phyloP scores from a whole-genome alignment of 1,140 invertebrate species.

The Druon quercuslanigerum region DNA sequence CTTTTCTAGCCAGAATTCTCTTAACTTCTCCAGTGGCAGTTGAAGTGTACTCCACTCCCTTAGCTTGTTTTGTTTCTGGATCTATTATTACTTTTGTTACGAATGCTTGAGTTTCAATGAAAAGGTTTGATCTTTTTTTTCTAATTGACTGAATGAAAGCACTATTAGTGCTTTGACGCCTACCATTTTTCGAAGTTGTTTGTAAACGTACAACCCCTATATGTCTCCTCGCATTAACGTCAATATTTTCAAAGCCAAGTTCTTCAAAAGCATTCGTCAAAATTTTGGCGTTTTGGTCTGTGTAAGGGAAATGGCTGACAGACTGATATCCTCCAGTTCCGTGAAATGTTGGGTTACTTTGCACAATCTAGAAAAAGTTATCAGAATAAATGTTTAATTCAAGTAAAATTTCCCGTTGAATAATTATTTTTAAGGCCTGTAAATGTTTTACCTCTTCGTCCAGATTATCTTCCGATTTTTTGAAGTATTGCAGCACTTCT shows the following conservation, averaged over 20 bases:
- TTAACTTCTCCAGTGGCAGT: conserved; percentile 71
- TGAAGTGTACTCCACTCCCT: conserved; percentile 80
- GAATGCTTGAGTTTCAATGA: conserved; percentile 81
- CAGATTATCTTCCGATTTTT: conserved; percentile 76
- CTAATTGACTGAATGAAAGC: conserved; percentile 85
- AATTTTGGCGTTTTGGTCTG: conserved; percentile 76
- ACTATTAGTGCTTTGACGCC: conserved; percentile 82
- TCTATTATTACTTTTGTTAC: conserved; percentile 86
- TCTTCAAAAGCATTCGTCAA: conserved; percentile 79
- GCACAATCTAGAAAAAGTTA: conserved; percentile 53
- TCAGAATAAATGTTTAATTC: neutral
- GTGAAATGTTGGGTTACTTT: conserved; percentile 75
- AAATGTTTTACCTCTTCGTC: conserved; percentile 54
- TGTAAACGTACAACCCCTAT: conserved; percentile 79
- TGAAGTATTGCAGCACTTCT: conserved; percentile 78
- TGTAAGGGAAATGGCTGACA: conserved; percentile 79
- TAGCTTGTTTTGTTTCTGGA: conserved; percentile 79
- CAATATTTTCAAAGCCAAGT: conserved; percentile 75
- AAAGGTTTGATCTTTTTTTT: conserved; percentile 82
- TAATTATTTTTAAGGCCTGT: too few species aligned
- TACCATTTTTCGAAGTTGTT: conserved; percentile 78
- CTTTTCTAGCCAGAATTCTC: conserved; percentile 77
- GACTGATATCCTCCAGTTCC: conserved; percentile 77
- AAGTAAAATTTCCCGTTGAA: neutral
- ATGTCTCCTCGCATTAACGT: conserved; percentile 77